Conservation (phyloP, 2,888 invertebrate genomes). For the Germaria angustata region DNA sequence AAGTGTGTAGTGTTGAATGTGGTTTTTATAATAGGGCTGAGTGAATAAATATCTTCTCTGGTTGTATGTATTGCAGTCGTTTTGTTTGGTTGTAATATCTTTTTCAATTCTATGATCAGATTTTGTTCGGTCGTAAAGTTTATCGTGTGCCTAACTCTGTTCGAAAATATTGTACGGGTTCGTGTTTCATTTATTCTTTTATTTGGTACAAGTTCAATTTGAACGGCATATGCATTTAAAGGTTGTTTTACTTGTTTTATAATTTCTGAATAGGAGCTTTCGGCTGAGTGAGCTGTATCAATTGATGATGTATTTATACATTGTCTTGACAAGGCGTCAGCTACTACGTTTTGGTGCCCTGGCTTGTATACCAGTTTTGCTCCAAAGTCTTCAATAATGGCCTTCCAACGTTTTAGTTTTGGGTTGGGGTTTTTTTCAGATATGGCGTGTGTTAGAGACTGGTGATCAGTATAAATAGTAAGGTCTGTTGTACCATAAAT, state of each 20-base stretch:
- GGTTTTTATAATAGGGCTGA: conserved; percentile 3
- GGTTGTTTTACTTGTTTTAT: not conserved
- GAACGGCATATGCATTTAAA: too few relatives aligned
- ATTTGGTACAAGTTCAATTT: not conserved
- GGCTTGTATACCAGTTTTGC: too few relatives aligned
- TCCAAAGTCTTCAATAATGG: too few relatives aligned
- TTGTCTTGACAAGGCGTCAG: too few relatives aligned
- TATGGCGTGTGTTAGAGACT: not conserved
- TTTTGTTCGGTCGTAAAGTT: conserved; percentile 3
- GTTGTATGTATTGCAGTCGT: conserved; percentile 10
- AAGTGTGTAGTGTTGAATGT: not conserved
- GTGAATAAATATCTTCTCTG: not conserved
- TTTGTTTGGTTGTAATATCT: conserved; percentile 11
- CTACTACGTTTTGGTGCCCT: too few relatives aligned
- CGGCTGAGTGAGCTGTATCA: not conserved
- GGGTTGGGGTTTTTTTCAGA: not conserved
- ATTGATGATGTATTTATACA: too few relatives aligned
- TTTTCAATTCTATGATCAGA: conserved; percentile 12
- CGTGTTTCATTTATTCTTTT: not conserved
- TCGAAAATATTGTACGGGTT: conserved; percentile 6
- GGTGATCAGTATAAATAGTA: not conserved
- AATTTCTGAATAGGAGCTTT: not conserved
- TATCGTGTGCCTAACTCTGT: conserved; percentile 14
- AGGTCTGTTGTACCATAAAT: not conserved
- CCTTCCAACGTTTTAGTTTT: not conserved